phyloP scores from a whole-genome alignment of 1,140 invertebrate species.

The Ips nitidus region DNA sequence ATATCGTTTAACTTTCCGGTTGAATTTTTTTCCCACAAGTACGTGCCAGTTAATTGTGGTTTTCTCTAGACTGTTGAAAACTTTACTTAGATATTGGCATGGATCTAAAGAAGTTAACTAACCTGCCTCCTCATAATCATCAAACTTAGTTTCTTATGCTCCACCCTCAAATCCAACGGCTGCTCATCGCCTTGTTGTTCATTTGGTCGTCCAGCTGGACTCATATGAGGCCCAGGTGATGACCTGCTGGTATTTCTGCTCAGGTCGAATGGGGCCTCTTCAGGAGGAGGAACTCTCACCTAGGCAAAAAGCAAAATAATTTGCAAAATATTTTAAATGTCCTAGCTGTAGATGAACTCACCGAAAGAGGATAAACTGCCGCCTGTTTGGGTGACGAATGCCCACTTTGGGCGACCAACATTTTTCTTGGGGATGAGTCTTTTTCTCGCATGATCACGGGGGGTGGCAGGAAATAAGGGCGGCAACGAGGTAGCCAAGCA shows the following conservation, averaged over 20 bases:
- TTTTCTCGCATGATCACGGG: conserved; percentile 69
- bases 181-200: conserved; percentile 62
- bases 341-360: not conserved
- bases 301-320: conserved; percentile 5
- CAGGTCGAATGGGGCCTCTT: conserved; percentile 60
- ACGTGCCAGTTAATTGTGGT: no score
- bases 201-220: conserved; percentile 56
- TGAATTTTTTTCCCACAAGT: no score
- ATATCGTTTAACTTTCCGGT: no score
- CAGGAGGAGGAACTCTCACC: conserved; percentile 56
- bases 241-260: conserved; percentile 51
- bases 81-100: no score
- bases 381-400: conserved; percentile 72
- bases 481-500: conserved; percentile 51
- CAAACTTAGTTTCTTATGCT: conserved; percentile 68
- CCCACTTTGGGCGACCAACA: conserved; percentile 58
- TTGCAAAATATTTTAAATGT: not conserved
- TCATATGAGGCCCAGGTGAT: conserved; percentile 57
- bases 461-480: conserved; percentile 47
- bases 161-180: conserved; percentile 80
- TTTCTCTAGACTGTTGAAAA: no score
- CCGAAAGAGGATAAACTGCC: conserved; percentile 66
- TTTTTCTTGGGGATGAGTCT: conserved; percentile 75
- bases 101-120: not conserved
- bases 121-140: conserved; percentile 47